Percentiles rank a stretch among this genome's conserved stretches.
Evolutionary conservation across 2,113 vertebrate species (phyloP).

Genomic region (Albula glossodonta): DNA sequence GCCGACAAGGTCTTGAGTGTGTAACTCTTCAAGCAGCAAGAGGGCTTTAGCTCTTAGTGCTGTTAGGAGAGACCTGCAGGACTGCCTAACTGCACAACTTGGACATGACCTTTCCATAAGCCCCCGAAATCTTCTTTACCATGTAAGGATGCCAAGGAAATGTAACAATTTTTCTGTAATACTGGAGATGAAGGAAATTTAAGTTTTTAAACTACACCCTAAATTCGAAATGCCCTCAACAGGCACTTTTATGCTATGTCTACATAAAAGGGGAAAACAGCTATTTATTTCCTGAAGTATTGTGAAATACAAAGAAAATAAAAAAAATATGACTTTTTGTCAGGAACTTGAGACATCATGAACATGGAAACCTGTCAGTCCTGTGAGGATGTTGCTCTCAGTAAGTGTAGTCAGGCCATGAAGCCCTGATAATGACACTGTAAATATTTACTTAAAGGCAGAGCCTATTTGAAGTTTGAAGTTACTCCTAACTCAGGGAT

Average conservation of each 20-base stretch:
- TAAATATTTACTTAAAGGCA: too few relatives aligned
- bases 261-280: neutral
- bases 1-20: neutral
- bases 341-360: too few relatives aligned
- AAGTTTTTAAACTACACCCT: neutral
- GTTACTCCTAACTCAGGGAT: too few relatives aligned
- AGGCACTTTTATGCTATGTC: neutral
- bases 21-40: neutral
- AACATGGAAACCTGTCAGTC: too few relatives aligned
- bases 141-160: neutral
- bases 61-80: neutral
- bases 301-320: too few relatives aligned
- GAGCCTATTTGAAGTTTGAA: too few relatives aligned
- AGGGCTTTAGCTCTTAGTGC: neutral
- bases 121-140: too few relatives aligned
- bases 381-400: too few relatives aligned
- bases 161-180: neutral
- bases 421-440: too few relatives aligned
- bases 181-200: neutral
- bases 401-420: too few relatives aligned
- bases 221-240: neutral
- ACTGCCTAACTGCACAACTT: neutral
- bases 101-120: neutral
- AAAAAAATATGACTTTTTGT: too few relatives aligned
- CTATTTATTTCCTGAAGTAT: neutral